These are phyloP conservation scores for Kryptolebias marmoratus DNA, from an alignment of 2,113 vertebrate species.

Conservation along the genomic window DNA sequence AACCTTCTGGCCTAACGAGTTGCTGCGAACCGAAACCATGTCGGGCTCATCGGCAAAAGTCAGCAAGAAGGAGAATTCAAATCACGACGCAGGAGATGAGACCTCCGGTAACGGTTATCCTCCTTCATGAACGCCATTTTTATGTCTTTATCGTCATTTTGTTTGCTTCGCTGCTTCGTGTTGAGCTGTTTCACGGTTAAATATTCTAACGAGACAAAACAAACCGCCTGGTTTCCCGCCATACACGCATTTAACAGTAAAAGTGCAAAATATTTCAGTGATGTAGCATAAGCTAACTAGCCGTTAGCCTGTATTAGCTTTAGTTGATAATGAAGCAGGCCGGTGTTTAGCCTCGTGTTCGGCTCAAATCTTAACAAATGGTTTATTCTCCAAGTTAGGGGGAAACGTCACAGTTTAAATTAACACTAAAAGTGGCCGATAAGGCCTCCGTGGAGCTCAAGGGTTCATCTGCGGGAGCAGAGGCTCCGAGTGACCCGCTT, in stretches of 20 bases:
- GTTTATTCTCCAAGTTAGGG: no score
- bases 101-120: slow-evolving; percentile 88
- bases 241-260: neutral
- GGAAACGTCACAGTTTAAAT: neutral
- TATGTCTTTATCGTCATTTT: slow-evolving; percentile 68
- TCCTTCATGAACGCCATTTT: slow-evolving; percentile 83
- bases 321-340: neutral
- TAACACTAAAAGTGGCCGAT: neutral
- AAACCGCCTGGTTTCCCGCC: no score
- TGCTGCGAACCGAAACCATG: slow-evolving; percentile 76
- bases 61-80: slow-evolving; percentile 96
- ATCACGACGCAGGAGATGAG: slow-evolving; percentile 94
- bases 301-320: slow-evolving; percentile 47
- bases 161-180: slow-evolving; percentile 8
- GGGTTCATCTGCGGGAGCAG: neutral
- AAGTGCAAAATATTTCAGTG: slow-evolving; percentile 4
- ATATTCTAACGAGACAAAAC: fast-evolving
- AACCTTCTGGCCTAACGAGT: slow-evolving; percentile 21
- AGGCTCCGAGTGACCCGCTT: slow-evolving; percentile 7
- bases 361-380: no score
- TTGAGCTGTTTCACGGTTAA: neutral
- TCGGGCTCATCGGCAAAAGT: slow-evolving; percentile 93
- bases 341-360: neutral
- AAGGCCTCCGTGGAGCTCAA: fast-evolving
- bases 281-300: slow-evolving; percentile 35